Base-by-base conservation (phyloP, 1,140 invertebrate genomes). In the Macrosteles quadrilineatus region DNA sequence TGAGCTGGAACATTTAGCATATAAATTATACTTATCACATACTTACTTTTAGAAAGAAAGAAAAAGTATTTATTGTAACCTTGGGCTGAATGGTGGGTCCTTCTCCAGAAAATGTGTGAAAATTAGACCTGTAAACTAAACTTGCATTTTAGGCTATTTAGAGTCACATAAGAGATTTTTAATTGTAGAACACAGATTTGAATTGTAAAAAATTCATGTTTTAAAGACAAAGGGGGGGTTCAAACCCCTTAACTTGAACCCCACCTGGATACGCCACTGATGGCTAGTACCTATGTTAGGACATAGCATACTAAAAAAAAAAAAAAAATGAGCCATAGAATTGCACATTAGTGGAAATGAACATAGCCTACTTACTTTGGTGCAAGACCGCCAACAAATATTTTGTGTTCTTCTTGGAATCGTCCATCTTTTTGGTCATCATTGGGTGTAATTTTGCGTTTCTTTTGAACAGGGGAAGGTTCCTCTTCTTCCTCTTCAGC, bases 331-430 rank as follows among this genome's bases (percentile, higher is more conserved):
- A n/a, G n/a, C n/a, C n/a, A n/a, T n/a, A n/a, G n/a, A n/a, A n/a
- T n/a, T n/a, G n/a, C n/a, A n/a, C n/a, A n/a, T n/a, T n/a, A n/a
- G n/a, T n/a, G n/a, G n/a, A n/a, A n/a, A n/a, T n/a, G n/a, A n/a
- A n/a, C n/a, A n/a, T n/a, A n/a, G n/a, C n/a, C 6, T 59, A 59
- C 55, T 59, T 59, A 59, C 55, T 59, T 2, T 6, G 23, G 12
- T 27, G 55, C 4, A 27, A 59, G 21, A 6, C 23, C 23, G 25
- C 23, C 23, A 23, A 59, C 27, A n/a, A 59, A 59, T 9, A 59
- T 25, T 27, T 50, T 50, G 4, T 50, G 4, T 50, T 17, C 21
- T 50, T 17, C 14, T 40, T 6, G n/a, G 21, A 19, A 21, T 50
- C 21, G 4, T 50, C 23, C 55, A 27, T 21, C 21, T 27, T 59